Conservation (phyloP, 2,888 invertebrate genomes). For the Beris chalybata region DNA sequence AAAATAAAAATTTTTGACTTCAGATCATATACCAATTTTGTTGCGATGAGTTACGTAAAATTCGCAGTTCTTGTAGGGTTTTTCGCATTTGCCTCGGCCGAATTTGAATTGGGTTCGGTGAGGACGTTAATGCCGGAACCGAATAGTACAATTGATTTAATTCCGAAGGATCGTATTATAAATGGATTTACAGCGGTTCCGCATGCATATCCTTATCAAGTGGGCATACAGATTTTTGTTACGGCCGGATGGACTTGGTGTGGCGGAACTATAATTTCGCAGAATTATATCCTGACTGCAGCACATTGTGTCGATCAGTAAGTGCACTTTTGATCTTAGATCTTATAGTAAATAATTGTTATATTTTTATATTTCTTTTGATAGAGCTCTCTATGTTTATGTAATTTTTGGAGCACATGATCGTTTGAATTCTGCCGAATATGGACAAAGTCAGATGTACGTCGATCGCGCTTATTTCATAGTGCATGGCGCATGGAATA, state of each 20-base stretch:
- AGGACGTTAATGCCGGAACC: conserved; percentile 13
- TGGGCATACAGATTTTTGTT: conserved; percentile 45
- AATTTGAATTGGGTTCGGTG: background rate
- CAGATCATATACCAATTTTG: background rate
- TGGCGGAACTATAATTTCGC: conserved; percentile 50
- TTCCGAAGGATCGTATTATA: conserved; percentile 35
- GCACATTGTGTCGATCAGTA: conserved; percentile 49
- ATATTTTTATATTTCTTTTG: background rate
- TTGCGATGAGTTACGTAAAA: background rate
- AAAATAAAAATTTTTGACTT: background rate
- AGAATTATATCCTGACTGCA: conserved; percentile 49
- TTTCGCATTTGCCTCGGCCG: background rate
- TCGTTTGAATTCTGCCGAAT: conserved; percentile 51
- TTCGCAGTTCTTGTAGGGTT: background rate
- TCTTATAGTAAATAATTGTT: background rate
- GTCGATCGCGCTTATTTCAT: conserved; percentile 49
- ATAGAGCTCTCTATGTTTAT: conserved; percentile 35
- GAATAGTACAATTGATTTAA: background rate
- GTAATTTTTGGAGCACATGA: conserved; percentile 54
- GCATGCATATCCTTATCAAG: conserved; percentile 47
- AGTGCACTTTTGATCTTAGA: conserved; percentile 26
- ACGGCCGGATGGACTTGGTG: conserved; percentile 47
- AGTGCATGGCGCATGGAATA: conserved; percentile 53
- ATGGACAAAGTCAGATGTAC: conserved; percentile 54
- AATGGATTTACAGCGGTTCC: conserved; percentile 40